Base-by-base conservation (phyloP, 2,888 invertebrate genomes). In the Drosophila ezoana region DNA sequence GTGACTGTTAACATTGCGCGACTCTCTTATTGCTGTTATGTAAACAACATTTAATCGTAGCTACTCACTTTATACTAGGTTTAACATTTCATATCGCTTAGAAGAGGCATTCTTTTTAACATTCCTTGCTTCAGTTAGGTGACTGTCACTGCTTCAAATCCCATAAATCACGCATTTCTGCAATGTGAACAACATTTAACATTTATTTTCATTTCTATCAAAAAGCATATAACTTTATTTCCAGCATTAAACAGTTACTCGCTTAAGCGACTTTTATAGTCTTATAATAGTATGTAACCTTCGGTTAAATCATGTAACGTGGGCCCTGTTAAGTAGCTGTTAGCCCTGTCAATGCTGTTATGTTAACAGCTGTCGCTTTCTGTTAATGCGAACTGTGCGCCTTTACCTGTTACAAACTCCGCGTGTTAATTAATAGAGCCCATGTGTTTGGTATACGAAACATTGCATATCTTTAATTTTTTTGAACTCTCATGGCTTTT, bases 401-500 rank as follows among this genome's bases (percentile, higher is more conserved):
- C 3, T 23, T 23, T 23, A 23, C 1, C 11, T 41, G 48, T 53
- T 51, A 45, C 71, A 56, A 47, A 52, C 14, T 9, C 9, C 13
- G 3, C 37, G 52, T 18, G 3, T 11, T 58, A 23, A 32, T 44
- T 18, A 41, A 14, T 11, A 13, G 20, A 23, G 28, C 38, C 49
- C 20, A 10, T 2, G 14, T 40, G 40, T 11, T 16, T 28, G 38
- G 28, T 48, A 52, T 48, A 9, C 13, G 23, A 60, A 44, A 65
- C 37, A 47, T 64, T 35, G 58, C 53, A 61, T 58, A 49, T 72
- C 53, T 67, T 71, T 67, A 71, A 77, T 75, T 75, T 79, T 75
- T 77, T 72, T 72, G 43, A 69, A 38, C 68, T 68, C 44, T 53
- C n/a, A 10, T 41, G 43, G 38, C 16, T 8, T 51, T 35, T 10